Evolutionary conservation across 2,797 vertebrate species (phyloP), one percentile per base, ranked within the genome.

Genomic region (Petrocephalus schoutedeni): DNA sequence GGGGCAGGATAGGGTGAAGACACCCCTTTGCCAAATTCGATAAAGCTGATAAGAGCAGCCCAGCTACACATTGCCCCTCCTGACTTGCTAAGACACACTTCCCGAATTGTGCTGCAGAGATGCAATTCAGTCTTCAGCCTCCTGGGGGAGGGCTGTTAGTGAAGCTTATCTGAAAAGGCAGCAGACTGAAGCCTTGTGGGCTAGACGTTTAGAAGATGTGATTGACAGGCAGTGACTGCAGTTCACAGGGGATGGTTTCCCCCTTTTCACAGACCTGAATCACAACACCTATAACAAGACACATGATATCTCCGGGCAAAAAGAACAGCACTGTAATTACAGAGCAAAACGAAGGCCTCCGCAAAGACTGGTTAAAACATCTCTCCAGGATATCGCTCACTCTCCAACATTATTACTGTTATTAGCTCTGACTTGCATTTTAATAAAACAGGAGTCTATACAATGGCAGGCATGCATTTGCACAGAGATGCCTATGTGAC

Each of bases 401-500:
- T 28, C 84, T 85, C 84, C 32, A 58, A 3, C 45, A 83, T 83
- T 83, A 83, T 83, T 83, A 83, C 80, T 53, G 84, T 85, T 85
- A 85, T 57, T 85, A 85, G 21, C 21, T 21, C 54, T 53, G 54
- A 85, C 54, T 32, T 58, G 53, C 54, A 85, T 85, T 85, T 58
- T 85, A 58, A 85, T 36, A 21, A 57, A 85, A 85, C 23, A 53
- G 6, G n/a, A 83, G 80, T 53, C 49, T 53, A 45, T 21, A 53
- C 49, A 53, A 83, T 23, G 49, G 41, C 19, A 83, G 41, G 45
- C 49, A 83, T 53, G 49, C 21, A 49, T 49, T 49, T 23, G 45
- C 53, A 21, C 16, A 21, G 41, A 28, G 8, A 53, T 53, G 36
- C 41, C 77, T 10, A 14, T 21, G n/a, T 83, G 80, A 54, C 45